phyloP scores from a whole-genome alignment of 2,797 vertebrate genomes.

The Diplodus sargus region DNA sequence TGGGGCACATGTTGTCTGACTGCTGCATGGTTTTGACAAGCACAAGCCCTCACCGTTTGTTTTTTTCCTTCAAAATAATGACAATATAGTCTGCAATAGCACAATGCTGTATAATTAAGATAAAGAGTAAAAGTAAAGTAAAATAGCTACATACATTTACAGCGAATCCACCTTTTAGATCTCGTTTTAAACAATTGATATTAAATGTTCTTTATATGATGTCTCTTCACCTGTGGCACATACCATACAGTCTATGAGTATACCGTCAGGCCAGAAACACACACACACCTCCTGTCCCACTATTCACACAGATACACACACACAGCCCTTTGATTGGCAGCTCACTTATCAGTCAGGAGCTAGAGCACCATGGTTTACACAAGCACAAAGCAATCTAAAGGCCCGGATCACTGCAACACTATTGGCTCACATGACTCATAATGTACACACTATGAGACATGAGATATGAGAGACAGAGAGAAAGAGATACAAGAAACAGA shows the following conservation, averaged over 20 bases:
- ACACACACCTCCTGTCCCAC: neutral
- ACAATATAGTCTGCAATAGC: neutral
- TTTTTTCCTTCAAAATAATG: constrained; percentile 14
- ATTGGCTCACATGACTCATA: constrained; percentile 76
- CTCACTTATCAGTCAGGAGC: constrained; percentile 78
- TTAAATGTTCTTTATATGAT: neutral
- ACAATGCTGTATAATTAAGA: constrained; percentile 42
- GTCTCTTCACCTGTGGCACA: constrained; percentile 36
- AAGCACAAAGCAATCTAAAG: constrained; percentile 77
- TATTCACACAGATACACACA: constrained; percentile 21
- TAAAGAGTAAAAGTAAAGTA: neutral
- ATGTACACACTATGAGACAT: constrained; percentile 58
- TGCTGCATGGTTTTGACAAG: neutral
- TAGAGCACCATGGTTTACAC: constrained; percentile 77
- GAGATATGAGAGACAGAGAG: constrained; percentile 27
- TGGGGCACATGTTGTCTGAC: neutral
- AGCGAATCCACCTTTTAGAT: neutral
- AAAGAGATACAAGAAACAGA: neutral
- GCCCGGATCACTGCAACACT: constrained; percentile 67
- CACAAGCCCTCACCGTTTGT: neutral
- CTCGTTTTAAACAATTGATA: neutral
- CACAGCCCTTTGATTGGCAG: constrained; percentile 68
- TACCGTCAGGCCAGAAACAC: constrained; percentile 24
- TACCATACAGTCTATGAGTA: constrained; percentile 10
- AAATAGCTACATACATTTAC: constrained; percentile 2